These are phyloP conservation scores for Trissoscelio sp. DNA, from an alignment of 2,888 invertebrate species.

Conservation along the genomic window DNA sequence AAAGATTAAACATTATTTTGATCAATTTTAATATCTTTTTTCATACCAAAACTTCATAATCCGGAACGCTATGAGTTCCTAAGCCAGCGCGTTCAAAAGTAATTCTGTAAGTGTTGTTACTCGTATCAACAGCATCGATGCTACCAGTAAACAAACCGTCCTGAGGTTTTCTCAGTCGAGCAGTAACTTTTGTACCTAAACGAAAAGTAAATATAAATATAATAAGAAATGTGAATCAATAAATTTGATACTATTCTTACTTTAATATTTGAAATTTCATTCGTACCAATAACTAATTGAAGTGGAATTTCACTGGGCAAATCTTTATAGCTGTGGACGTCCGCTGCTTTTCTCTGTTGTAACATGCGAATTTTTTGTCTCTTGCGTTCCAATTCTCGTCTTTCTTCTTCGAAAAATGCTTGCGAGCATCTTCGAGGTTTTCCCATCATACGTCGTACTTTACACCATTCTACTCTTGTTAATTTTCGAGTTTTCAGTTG, in stretches of 20 bases:
- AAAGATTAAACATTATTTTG: too few species aligned
- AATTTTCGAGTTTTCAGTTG: conserved; percentile 93
- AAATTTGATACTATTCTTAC: too few species aligned
- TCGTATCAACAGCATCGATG: conserved; percentile 97
- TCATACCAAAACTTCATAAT: conserved; percentile 93
- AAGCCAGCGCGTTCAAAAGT: conserved; percentile 96
- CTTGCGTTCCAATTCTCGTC: conserved; percentile 94
- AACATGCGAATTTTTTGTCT: conserved; percentile 95
- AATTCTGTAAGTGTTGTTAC: conserved; percentile 96
- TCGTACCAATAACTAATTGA: conserved; percentile 93
- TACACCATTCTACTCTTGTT: conserved; percentile 96
- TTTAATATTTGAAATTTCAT: too few species aligned
- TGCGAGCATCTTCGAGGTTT: conserved; percentile 97
- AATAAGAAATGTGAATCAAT: too few species aligned
- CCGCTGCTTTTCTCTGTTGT: conserved; percentile 95
- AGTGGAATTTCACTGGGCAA: conserved; percentile 97
- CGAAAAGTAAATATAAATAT: too few species aligned
- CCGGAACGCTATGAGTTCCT: conserved; percentile 97
- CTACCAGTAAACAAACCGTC: conserved; percentile 97
- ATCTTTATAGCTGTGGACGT: conserved; percentile 91
- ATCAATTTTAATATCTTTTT: too few species aligned
- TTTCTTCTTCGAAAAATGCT: conserved; percentile 98
- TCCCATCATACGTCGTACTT: conserved; percentile 97
- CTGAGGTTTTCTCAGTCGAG: conserved; percentile 94
- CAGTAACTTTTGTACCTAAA: conserved; percentile 91